phyloP scores from a whole-genome alignment of 2,113 vertebrate genomes.

The Leucoraja erinaceus region DNA sequence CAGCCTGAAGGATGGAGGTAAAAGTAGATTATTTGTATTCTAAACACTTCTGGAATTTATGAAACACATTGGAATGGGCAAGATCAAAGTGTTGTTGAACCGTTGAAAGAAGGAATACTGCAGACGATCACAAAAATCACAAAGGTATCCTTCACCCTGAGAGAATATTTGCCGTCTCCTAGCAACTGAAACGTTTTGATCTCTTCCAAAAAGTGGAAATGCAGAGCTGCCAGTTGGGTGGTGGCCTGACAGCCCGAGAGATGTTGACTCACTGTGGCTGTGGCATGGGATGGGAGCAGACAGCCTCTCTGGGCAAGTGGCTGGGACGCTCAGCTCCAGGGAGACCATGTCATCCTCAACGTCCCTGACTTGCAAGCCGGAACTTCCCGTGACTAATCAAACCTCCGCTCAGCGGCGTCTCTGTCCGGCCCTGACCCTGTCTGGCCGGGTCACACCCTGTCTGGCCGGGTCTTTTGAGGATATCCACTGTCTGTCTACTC shows the following conservation, averaged over 20 bases:
- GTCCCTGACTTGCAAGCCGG: not conserved
- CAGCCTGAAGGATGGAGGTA: too few species aligned
- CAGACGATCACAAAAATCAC: not conserved
- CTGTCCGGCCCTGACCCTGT: not conserved
- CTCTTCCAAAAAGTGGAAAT: not conserved
- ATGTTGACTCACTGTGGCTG: conserved; percentile 24
- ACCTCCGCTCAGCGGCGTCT: not conserved
- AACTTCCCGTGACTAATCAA: conserved; percentile 30
- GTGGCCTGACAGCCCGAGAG: not conserved
- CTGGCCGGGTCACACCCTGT: too few species aligned
- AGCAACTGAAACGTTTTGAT: too few species aligned
- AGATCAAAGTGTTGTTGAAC: too few species aligned
- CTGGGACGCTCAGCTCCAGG: not conserved
- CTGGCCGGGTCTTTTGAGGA: not conserved
- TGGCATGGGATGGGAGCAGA: not conserved
- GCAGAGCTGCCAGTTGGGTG: not conserved
- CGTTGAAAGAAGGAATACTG: too few species aligned
- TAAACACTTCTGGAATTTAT: too few species aligned
- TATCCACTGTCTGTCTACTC: not conserved
- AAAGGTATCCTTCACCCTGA: too few species aligned
- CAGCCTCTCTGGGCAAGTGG: not conserved
- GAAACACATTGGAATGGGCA: too few species aligned
- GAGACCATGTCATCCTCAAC: not conserved
- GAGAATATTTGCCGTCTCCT: too few species aligned
- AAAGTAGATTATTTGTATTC: too few species aligned